Conservation (phyloP, 1,140 invertebrate species). For the Apolygus lucorum region DNA sequence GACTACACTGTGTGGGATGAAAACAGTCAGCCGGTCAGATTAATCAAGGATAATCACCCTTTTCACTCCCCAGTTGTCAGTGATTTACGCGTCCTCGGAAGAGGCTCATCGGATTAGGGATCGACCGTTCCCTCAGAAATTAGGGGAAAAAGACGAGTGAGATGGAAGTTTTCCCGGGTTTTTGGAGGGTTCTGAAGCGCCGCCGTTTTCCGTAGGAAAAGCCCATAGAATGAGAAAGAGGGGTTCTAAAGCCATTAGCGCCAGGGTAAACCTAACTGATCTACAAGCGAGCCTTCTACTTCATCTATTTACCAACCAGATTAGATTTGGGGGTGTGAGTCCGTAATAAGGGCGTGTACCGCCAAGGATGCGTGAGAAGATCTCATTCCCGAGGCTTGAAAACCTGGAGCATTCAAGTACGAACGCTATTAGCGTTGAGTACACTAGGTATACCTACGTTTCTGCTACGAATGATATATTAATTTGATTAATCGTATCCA, state of each 20-base stretch:
- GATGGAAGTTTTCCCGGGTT: too few relatives aligned
- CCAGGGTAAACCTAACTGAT: constrained; percentile 13
- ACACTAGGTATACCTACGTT: too few relatives aligned
- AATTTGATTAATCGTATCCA: too few relatives aligned
- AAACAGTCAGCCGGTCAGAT: too few relatives aligned
- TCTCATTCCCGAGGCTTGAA: background rate
- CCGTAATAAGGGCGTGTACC: too few relatives aligned
- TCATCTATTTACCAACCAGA: constrained; percentile 12
- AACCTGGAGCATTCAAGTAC: too few relatives aligned
- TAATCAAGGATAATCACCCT: too few relatives aligned
- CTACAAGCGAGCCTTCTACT: constrained; percentile 8
- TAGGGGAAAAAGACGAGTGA: background rate
- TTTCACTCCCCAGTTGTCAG: too few relatives aligned
- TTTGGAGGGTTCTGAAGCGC: too few relatives aligned
- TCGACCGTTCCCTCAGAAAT: background rate
- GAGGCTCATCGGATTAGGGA: background rate
- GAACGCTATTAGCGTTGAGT: too few relatives aligned
- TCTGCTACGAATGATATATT: too few relatives aligned
- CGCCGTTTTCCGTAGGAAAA: background rate
- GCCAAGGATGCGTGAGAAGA: background rate
- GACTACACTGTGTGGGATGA: too few relatives aligned
- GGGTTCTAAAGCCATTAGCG: constrained; percentile 12
- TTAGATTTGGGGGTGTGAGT: constrained; percentile 13
- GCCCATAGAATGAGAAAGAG: background rate
- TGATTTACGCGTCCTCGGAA: background rate